Conservation (phyloP, 2,113 vertebrate species). For the Sarotherodon lohbergeri region DNA sequence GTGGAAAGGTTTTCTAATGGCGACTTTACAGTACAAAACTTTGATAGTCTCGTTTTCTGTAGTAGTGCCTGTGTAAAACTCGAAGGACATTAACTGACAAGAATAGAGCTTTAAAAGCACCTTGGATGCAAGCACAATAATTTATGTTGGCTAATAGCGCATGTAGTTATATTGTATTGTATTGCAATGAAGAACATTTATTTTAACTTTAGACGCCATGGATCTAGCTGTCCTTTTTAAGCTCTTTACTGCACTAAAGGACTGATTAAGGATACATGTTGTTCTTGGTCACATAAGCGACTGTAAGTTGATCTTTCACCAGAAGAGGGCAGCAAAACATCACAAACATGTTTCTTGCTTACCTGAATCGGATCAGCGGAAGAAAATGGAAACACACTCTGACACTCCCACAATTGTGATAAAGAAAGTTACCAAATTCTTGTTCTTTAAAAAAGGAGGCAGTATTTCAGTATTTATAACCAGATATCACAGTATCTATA, state of each 20-base stretch:
- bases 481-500: background rate
- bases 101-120: background rate
- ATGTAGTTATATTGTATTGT: background rate
- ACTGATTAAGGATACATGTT: background rate
- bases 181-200: background rate
- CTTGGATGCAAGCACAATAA: background rate
- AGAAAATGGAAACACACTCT: background rate
- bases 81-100: background rate
- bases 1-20: background rate
- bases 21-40: background rate
- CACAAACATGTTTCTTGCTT: background rate
- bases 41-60: background rate
- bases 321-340: conserved; percentile 59
- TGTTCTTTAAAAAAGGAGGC: background rate
- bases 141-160: background rate
- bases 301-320: background rate
- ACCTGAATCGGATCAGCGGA: background rate
- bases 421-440: background rate
- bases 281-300: background rate
- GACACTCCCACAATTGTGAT: background rate
- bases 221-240: background rate
- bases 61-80: background rate
- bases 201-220: background rate
- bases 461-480: background rate
- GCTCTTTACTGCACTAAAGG: background rate